These are phyloP conservation scores for Agrotis clavis DNA, from an alignment of 2,888 invertebrate species.

Conservation along the genomic window DNA sequence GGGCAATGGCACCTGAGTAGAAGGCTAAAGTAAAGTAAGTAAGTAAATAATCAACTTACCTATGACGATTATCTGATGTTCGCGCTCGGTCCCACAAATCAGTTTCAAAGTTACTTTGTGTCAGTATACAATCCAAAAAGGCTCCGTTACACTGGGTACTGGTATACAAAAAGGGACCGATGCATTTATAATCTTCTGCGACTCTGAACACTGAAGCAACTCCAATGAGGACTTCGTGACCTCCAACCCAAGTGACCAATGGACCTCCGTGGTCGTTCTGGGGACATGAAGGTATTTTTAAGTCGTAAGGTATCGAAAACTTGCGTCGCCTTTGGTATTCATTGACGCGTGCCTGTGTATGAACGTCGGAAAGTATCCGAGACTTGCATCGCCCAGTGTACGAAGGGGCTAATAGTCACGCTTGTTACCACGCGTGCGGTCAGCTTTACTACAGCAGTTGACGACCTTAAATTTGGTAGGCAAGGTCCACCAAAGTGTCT, in stretches of 20 bases:
- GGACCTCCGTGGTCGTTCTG: constrained; percentile 83
- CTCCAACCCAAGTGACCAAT: constrained; percentile 73
- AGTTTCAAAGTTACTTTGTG: constrained; percentile 6
- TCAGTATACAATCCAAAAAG: constrained; percentile 74
- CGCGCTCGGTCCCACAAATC: neutral
- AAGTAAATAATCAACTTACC: constrained; percentile 28
- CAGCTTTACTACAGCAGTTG: too few relatives aligned
- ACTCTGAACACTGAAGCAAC: constrained; percentile 78
- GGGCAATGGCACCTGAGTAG: too few relatives aligned
- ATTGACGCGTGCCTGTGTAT: too few relatives aligned
- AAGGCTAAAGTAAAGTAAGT: neutral
- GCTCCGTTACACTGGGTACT: constrained; percentile 75
- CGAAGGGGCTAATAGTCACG: too few relatives aligned
- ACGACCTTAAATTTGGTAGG: too few relatives aligned
- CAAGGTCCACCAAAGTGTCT: too few relatives aligned
- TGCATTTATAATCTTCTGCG: constrained; percentile 57
- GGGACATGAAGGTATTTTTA: neutral
- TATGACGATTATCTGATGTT: neutral
- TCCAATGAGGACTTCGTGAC: constrained; percentile 72
- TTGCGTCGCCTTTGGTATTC: too few relatives aligned
- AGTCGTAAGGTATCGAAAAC: too few relatives aligned
- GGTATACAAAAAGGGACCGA: constrained; percentile 77
- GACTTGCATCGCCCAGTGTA: too few relatives aligned
- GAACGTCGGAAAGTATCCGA: too few relatives aligned
- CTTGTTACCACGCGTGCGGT: too few relatives aligned